Evolutionary conservation across 2,113 vertebrate species (phyloP), one percentile per base, ranked within the genome.

Genomic region (Egretta garzetta): DNA sequence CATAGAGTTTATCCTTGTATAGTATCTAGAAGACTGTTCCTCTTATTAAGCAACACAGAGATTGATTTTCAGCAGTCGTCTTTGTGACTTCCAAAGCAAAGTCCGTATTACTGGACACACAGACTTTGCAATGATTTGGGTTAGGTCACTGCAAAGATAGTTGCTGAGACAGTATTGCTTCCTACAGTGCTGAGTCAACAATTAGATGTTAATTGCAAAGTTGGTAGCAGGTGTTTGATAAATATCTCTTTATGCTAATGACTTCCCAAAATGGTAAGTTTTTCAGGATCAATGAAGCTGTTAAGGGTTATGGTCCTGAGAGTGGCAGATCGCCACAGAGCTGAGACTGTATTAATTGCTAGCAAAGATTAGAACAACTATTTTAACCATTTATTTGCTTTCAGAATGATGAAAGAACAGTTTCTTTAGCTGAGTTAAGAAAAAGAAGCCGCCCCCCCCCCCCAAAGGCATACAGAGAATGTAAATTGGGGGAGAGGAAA

Each of bases 281-380:
- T 90, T 90, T 96, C 73, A 92, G 87, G 86, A 89, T 96, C 93
- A 71, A 2, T 93, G 82, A 86, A 88, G 63, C 85, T 94, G 68
- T 88, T 85, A 94, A 72, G 62, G 37, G 68, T 85, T 93, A 62
- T 86, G 23, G n/a, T 60, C 59, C 22, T 60, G 35, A 82, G 41
- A 59, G 53, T 50, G 32, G 50, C 55, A 93, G n/a, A 9, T 52
- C 4, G 4, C 19, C 43, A n/a, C 43, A 45, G 60, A 68, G 53
- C n/a, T 94, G 53, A 88, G 53, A 35, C 37, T 53, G n/a, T 30
- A 80, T 55, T 94, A 14, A 33, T 59, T 76, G 47, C 37, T 55
- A 52, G 24, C 10, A 49, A 63, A 71, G 62, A 76, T 59, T 33
- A 83, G 39, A 86, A 45, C 17, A 74, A n/a, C 20, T 49, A 1